phyloP scores from a whole-genome alignment of 2,113 vertebrate genomes.

The Hiodon alosoides region DNA sequence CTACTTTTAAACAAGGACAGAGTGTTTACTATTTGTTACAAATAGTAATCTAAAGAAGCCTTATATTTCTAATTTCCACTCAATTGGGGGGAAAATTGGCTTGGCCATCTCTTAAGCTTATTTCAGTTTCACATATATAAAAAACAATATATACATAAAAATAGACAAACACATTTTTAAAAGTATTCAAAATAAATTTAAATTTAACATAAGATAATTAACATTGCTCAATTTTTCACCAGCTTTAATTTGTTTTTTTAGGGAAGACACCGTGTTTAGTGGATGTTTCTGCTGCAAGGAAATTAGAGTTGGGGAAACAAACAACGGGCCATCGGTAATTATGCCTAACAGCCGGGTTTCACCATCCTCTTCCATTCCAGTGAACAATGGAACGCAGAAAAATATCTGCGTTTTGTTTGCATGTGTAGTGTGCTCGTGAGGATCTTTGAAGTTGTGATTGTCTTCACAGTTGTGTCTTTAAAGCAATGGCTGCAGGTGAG shows the following conservation, averaged over 20 bases:
- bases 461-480: slow-evolving; percentile 67
- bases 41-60: slow-evolving; percentile 77
- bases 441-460: slow-evolving; percentile 65
- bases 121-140: slow-evolving; percentile 58
- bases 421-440: slow-evolving; percentile 44
- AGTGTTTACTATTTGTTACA: slow-evolving; percentile 77
- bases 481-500: slow-evolving; percentile 60
- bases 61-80: slow-evolving; percentile 65
- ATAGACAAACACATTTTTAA: slow-evolving; percentile 63
- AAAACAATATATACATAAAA: slow-evolving; percentile 51
- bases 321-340: slow-evolving; percentile 28
- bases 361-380: background rate
- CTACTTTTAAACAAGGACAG: slow-evolving; percentile 69
- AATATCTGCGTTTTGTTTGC: background rate
- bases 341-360: too few species aligned
- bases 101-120: slow-evolving; percentile 75
- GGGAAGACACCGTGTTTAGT: too few species aligned
- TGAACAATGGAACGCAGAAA: background rate
- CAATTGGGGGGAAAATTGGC: slow-evolving; percentile 58
- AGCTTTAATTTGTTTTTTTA: too few species aligned
- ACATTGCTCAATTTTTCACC: slow-evolving; percentile 72
- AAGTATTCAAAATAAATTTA: slow-evolving; percentile 81
- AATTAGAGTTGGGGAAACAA: slow-evolving; percentile 43
- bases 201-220: slow-evolving; percentile 45
- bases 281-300: background rate